phyloP scores from a whole-genome alignment of 1,140 invertebrate genomes.

The Scaptomyza hsui region DNA sequence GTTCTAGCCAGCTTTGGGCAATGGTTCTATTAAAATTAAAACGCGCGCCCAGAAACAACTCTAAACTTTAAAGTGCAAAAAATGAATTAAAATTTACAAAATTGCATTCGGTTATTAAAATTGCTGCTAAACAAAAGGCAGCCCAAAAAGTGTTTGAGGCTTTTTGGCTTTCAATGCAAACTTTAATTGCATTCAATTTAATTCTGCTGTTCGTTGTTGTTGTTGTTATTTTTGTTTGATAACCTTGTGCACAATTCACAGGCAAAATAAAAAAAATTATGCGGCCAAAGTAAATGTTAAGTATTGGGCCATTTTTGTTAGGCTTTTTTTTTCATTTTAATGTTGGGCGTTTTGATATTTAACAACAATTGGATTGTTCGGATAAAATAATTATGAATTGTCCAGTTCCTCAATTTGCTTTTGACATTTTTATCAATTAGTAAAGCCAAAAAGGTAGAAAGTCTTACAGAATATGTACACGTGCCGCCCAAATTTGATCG shows the following conservation, averaged over 20 bases:
- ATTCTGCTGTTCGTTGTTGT: slow-evolving; percentile 15
- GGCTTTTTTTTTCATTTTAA: slow-evolving; percentile 33
- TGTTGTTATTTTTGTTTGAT: slow-evolving; percentile 66
- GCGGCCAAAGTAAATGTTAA: slow-evolving; percentile 72
- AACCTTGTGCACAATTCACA: slow-evolving; percentile 74
- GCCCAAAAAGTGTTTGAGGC: slow-evolving; percentile 31
- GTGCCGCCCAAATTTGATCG: slow-evolving; percentile 49
- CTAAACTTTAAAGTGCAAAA: slow-evolving; percentile 30
- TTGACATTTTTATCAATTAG: slow-evolving; percentile 47
- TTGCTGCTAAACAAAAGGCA: slow-evolving; percentile 57
- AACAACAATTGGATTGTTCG: slow-evolving; percentile 25
- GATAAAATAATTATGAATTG: slow-evolving; percentile 21
- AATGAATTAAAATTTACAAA: slow-evolving; percentile 46
- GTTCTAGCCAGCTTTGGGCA: slow-evolving; percentile 2
- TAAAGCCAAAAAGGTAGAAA: not conserved
- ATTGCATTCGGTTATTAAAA: slow-evolving; percentile 77
- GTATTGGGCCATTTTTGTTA: slow-evolving; percentile 58
- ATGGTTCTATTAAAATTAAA: not conserved
- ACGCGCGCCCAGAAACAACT: slow-evolving; percentile 1
- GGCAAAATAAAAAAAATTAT: slow-evolving; percentile 46
- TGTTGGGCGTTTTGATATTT: slow-evolving; percentile 26
- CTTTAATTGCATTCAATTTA: slow-evolving; percentile 75
- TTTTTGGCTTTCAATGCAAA: slow-evolving; percentile 67
- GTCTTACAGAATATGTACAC: slow-evolving; percentile 15
- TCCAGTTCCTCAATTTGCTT: slow-evolving; percentile 45